Percentiles rank a stretch among this genome's conserved stretches.
phyloP scores from a whole-genome alignment of 2,113 vertebrate species.

The Pseudonaja textilis region DNA sequence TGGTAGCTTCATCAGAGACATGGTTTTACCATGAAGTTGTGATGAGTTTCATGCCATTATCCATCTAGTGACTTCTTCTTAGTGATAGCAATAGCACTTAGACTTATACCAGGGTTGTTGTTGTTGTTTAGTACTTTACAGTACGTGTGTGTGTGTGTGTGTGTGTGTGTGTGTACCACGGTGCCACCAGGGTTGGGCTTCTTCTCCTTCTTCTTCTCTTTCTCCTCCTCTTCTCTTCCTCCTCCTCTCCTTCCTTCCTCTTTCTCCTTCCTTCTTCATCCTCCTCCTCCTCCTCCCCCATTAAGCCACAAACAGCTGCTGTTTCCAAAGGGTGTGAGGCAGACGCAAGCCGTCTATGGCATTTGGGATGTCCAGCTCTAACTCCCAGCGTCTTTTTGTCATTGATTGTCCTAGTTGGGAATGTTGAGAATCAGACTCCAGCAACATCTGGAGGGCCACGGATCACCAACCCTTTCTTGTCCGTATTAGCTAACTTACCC shows the following conservation, averaged over 20 bases:
- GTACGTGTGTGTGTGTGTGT: too few species aligned
- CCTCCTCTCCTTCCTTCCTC: too few species aligned
- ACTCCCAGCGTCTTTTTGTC: neutral
- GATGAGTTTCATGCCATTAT: neutral
- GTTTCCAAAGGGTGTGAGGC: neutral
- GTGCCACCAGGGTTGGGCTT: too few species aligned
- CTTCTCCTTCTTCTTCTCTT: rapidly evolving
- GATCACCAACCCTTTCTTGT: neutral
- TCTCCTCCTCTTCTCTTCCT: rapidly evolving
- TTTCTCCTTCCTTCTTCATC: too few species aligned
- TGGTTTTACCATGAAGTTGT: neutral
- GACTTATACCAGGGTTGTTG: too few species aligned
- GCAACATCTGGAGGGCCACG: neutral
- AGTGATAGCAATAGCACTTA: neutral
- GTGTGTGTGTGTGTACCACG: too few species aligned
- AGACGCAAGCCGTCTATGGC: neutral
- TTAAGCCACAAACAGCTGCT: neutral
- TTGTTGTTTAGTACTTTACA: too few species aligned
- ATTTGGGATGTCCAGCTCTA: neutral
- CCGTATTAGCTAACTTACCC: neutral
- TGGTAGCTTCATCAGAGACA: neutral
- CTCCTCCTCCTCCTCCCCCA: rapidly evolving
- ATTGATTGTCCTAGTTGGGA: neutral
- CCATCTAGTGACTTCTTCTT: neutral
- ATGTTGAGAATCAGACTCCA: neutral